Evolutionary conservation across 2,113 vertebrate genomes (phyloP), one percentile per base, ranked within the genome.

Genomic region (Dendropsophus ebraccatus): DNA sequence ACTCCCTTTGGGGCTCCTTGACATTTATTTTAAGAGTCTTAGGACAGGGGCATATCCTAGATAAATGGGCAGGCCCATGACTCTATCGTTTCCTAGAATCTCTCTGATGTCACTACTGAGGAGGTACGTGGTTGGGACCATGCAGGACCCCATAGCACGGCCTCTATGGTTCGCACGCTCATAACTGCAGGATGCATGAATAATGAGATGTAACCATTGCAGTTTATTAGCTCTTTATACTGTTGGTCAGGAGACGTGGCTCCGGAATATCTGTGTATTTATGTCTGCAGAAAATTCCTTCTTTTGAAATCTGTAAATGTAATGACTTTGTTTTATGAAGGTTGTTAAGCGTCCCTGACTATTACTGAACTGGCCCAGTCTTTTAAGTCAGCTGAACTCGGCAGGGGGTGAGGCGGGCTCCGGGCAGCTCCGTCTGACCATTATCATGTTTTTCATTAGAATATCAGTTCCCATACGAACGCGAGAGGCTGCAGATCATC

Each of bases 361-460:
- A 91, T 85, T 85, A 88, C 86, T 90, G 87, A 56, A 88, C 87
- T 89, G 88, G 60, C 90, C 90, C 88, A 91, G 91, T 90, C 89
- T 91, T 89, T 88, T 83, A 86, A 88, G 90, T 90, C 88, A 88
- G 88, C 89, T 90, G 90, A 87, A 86, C 83, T 90, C 90, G 65
- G 72, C 90, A 89, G 90, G 90, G 90, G 88, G 89, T 88, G 88
- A 89, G 84, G 87, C 21, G 80, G 88, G 89, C 87, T 93, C 90
- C 79, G 89, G 89, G 91, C 87, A 88, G 89, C 88, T 54, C 88
- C 83, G 89, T 91, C 91, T 91, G 89, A 89, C 88, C 90, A 91
- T 87, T 89, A 90, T 91, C 90, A 88, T 92, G 93, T 91, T 93
- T 94, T 91, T 94, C 91, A 92, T 94, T 94, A 93, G 85, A 90